Evolutionary conservation across 2,797 vertebrate genomes (phyloP), one percentile per base, ranked within the genome.

Genomic region (Oryzias sinensis): DNA sequence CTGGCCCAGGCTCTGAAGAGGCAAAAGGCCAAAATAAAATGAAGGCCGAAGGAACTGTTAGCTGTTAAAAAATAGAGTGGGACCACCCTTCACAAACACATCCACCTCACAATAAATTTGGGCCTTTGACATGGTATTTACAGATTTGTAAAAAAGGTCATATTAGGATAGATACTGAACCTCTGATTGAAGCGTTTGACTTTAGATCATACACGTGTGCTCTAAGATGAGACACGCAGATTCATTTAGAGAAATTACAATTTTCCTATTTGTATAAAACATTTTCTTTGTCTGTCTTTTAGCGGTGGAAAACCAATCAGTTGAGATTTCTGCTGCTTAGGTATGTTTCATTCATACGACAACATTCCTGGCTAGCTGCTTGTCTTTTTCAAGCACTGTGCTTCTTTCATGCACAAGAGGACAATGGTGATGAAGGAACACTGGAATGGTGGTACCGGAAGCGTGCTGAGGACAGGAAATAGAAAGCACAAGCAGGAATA

Each of bases 401-500:
- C 74, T 56, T 72, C 74, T 69, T 76, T 69, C 62, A 65, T 61
- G 60, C 53, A 67, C 61, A 43, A 29, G 47, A 50, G 50, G 69
- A 85, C 71, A 82, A 75, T 70, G 11, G 67, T 66, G 70, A 77
- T 49, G 56, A 59, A 70, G 70, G 59, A 86, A 78, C 56, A 59
- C 56, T 42, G 61, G 70, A 84, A 81, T 69, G 74, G 79, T 57
- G 62, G 62, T 70, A 62, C 74, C 87, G 89, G 88, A 90, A 88
- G 78, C 68, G 47, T 63, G 65, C 70, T 29, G 67, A 87, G 82
- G 77, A 87, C 83, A 89, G 89, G 90, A 91, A 88, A 86, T 76
- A 85, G 84, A 88, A 91, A 87, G 81, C 53, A 41, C 65, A 85
- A 76, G 74, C 83, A 79, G 85, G 86, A 90, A 90, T 88, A 89